These are phyloP conservation scores for Pandemis heparana DNA, from an alignment of 2,888 invertebrate genomes.

Conservation along the genomic window DNA sequence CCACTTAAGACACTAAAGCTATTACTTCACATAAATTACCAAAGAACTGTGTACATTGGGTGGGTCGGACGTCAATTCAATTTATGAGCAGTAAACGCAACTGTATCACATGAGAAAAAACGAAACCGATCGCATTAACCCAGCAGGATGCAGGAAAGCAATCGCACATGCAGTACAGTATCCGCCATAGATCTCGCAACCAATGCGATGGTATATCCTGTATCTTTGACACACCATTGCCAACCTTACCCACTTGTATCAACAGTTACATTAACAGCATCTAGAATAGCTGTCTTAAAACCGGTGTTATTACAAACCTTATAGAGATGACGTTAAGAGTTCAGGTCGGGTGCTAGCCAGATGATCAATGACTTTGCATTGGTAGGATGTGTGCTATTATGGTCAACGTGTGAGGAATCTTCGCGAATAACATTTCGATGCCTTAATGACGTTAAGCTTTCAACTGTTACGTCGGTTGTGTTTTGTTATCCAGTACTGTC, in stretches of 20 bases:
- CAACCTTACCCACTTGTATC: slow-evolving; percentile 49
- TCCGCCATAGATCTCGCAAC: slow-evolving; percentile 57
- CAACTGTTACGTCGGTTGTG: slow-evolving; percentile 3
- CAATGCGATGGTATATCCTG: slow-evolving; percentile 50
- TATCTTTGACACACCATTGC: slow-evolving; percentile 39
- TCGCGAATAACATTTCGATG: slow-evolving; percentile 44
- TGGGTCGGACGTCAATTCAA: neutral
- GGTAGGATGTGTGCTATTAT: slow-evolving; percentile 66
- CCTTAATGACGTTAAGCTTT: slow-evolving; percentile 19
- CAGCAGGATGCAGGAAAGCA: slow-evolving; percentile 65
- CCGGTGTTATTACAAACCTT: slow-evolving; percentile 48
- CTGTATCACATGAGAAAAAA: slow-evolving; percentile 47
- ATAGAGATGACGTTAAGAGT: slow-evolving; percentile 36
- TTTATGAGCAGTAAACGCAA: neutral
- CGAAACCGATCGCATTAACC: slow-evolving; percentile 55
- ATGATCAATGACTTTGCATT: slow-evolving; percentile 59
- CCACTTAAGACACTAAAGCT: too few species aligned
- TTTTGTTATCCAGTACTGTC: too few species aligned
- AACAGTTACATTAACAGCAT: slow-evolving; percentile 47
- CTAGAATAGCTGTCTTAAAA: slow-evolving; percentile 11
- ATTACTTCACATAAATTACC: too few species aligned
- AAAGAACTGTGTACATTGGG: too few species aligned
- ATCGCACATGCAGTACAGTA: slow-evolving; percentile 56
- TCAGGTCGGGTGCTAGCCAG: slow-evolving; percentile 58
- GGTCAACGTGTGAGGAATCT: slow-evolving; percentile 55